Percentiles rank a stretch among this genome's conserved stretches.
Evolutionary conservation across 2,888 invertebrate species (phyloP).

Genomic region (Ophion obscuratus): DNA sequence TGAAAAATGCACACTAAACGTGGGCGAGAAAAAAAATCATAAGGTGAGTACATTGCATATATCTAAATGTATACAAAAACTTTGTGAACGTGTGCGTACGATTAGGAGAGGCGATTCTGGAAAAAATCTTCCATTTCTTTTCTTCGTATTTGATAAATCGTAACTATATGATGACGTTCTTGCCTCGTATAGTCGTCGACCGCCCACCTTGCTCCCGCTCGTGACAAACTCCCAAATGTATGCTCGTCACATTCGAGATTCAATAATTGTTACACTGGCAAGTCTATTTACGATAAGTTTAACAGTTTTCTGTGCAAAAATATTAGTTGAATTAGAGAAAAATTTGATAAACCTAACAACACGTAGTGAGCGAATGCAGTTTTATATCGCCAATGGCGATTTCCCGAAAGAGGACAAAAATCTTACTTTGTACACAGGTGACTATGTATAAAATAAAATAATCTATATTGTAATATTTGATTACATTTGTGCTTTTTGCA

Average conservation of each 20-base stretch:
- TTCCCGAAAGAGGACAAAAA: conserved; percentile 31
- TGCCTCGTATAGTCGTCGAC: not conserved
- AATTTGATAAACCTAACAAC: not conserved
- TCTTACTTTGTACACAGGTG: conserved; percentile 55
- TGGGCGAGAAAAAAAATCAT: conserved; percentile 32
- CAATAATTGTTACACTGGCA: conserved; percentile 29
- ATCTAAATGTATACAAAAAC: conserved; percentile 51
- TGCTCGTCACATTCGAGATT: not conserved
- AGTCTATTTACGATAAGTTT: conserved; percentile 7
- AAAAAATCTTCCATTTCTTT: conserved; percentile 17
- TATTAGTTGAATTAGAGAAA: conserved; percentile 20
- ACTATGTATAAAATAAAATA: conserved; percentile 64
- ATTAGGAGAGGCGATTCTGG: conserved; percentile 43
- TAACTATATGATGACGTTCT: conserved; percentile 1
- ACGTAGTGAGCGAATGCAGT: conserved; percentile 26
- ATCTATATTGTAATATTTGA: conserved; percentile 64
- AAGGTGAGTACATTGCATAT: conserved; percentile 51
- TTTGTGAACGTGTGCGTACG: conserved; percentile 55
- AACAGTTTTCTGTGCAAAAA: conserved; percentile 19
- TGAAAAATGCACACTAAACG: conserved; percentile 48
- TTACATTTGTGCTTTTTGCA: conserved; percentile 9
- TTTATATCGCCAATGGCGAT: conserved; percentile 51
- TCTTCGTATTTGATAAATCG: conserved; percentile 3
- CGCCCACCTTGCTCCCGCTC: not conserved
- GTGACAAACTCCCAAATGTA: not conserved